Percentiles rank a stretch among this genome's conserved stretches.
These are phyloP conservation scores for Athrips mouffetella DNA, from an alignment of 2,888 invertebrate genomes.

Conservation along the genomic window DNA sequence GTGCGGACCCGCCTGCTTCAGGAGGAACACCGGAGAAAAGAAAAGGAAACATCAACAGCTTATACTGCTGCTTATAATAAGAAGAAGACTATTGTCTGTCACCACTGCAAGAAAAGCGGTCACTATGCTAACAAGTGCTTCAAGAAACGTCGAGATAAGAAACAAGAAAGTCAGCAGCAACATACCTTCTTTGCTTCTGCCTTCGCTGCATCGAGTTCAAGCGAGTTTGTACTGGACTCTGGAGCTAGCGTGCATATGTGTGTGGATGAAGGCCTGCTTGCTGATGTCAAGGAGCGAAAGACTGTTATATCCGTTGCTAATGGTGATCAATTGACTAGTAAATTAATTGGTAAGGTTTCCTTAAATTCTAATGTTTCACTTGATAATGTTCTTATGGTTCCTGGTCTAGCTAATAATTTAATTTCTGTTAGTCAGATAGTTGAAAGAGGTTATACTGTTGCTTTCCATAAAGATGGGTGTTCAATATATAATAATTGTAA, in stretches of 20 bases:
- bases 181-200: background rate
- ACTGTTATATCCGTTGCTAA: background rate
- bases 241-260: background rate
- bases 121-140: background rate
- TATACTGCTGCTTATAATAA: background rate
- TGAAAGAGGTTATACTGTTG: background rate
- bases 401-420: background rate
- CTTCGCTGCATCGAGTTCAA: background rate
- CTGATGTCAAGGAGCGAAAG: background rate
- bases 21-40: background rate
- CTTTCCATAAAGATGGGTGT: background rate
- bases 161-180: too few relatives aligned
- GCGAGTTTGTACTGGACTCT: background rate
- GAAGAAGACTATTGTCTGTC: background rate
- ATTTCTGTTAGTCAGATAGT: slow-evolving; percentile 3
- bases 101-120: background rate
- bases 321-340: background rate
- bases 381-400: background rate
- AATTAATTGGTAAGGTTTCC: background rate
- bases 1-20: background rate
- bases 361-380: background rate
- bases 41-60: background rate
- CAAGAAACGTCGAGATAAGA: background rate
- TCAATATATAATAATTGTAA: slow-evolving; percentile 3
- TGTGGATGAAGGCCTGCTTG: background rate